Evolutionary conservation across 1,140 invertebrate species (phyloP).

Genomic region (Charaxes varanes): DNA sequence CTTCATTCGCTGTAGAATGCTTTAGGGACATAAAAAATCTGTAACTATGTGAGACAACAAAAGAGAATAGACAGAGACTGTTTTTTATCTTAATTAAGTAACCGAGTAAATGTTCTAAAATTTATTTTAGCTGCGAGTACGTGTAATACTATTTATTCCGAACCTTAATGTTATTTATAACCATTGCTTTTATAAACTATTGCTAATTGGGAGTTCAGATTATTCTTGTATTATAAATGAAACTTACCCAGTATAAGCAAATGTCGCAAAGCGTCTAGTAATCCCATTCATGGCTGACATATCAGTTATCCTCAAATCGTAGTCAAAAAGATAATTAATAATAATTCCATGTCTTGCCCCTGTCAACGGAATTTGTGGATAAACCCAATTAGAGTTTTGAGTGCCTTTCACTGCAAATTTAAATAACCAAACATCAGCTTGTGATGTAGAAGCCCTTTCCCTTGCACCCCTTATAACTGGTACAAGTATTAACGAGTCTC

Average conservation of each 20-base stretch:
- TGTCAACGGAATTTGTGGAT: slow-evolving; percentile 37
- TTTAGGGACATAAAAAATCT: too few relatives aligned
- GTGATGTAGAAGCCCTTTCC: slow-evolving; percentile 40
- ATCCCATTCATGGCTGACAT: slow-evolving; percentile 21
- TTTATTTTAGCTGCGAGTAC: too few relatives aligned
- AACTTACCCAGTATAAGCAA: slow-evolving; percentile 45
- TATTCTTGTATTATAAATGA: slow-evolving; percentile 1
- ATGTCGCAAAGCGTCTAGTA: slow-evolving; percentile 26
- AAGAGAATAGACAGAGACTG: too few relatives aligned
- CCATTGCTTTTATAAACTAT: not conserved
- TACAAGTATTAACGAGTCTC: slow-evolving; percentile 43
- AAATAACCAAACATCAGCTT: slow-evolving; percentile 33
- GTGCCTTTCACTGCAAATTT: slow-evolving; percentile 46
- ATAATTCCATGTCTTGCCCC: slow-evolving; percentile 46
- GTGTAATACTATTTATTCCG: too few relatives aligned
- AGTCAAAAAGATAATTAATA: slow-evolving; percentile 49
- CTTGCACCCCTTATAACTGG: slow-evolving; percentile 37
- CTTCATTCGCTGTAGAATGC: too few relatives aligned
- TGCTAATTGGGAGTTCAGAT: not conserved
- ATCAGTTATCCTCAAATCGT: slow-evolving; percentile 31
- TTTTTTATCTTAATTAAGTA: too few relatives aligned
- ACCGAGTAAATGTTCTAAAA: too few relatives aligned
- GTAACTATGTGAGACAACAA: too few relatives aligned
- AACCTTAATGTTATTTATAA: not conserved
- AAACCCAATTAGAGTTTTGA: slow-evolving; percentile 40